Percentiles rank a stretch among this genome's conserved stretches.
Evolutionary conservation across 2,113 vertebrate species (phyloP).

Genomic region (Ursus arctos): DNA sequence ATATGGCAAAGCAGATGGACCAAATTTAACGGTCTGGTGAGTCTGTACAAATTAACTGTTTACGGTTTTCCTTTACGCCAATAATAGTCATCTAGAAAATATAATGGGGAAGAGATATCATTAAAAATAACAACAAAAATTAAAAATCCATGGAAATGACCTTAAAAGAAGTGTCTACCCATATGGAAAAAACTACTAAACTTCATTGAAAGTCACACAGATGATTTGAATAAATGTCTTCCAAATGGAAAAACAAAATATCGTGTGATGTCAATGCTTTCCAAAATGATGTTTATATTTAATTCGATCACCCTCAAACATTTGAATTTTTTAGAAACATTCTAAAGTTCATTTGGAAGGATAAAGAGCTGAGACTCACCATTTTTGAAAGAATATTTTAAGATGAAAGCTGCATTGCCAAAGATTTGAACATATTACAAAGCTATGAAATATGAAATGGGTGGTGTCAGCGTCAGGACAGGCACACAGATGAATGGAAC

Average conservation of each 20-base stretch:
- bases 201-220: not conserved
- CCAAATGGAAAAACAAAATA: not conserved
- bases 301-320: not conserved
- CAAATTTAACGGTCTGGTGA: not conserved
- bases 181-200: not conserved
- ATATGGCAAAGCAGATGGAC: not conserved
- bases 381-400: not conserved
- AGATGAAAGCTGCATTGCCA: not conserved
- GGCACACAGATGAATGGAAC: not conserved
- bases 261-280: not conserved
- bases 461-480: not conserved
- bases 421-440: not conserved
- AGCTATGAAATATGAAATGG: not conserved
- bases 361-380: not conserved
- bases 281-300: not conserved
- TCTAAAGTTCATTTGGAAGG: not conserved
- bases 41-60: not conserved
- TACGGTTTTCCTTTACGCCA: not conserved
- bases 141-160: not conserved
- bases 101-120: not conserved
- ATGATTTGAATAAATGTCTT: not conserved
- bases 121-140: not conserved
- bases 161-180: not conserved
- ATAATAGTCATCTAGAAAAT: not conserved
- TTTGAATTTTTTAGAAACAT: not conserved